These are phyloP conservation scores for Eristalis pertinax DNA, from an alignment of 2,888 invertebrate species.

Conservation along the genomic window DNA sequence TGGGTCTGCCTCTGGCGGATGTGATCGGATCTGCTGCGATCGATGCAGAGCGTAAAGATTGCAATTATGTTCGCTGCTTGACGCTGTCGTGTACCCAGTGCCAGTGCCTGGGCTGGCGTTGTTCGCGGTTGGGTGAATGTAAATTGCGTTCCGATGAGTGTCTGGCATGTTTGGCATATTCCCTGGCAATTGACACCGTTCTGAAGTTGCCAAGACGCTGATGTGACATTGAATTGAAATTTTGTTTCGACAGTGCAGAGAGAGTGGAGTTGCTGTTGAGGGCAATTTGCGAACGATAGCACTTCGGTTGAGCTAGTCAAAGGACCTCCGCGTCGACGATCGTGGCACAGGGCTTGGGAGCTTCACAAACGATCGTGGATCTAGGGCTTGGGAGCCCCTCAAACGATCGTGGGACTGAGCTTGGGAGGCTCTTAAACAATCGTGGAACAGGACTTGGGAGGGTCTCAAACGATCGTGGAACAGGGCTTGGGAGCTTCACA, in stretches of 20 bases:
- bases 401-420: no score
- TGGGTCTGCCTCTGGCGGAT: constrained; percentile 42
- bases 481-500: no score
- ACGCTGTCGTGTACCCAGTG: background rate
- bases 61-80: constrained; percentile 57
- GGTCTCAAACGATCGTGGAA: no score
- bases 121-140: constrained; percentile 44
- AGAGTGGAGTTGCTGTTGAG: background rate
- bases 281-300: background rate
- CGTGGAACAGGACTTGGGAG: no score
- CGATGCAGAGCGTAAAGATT: constrained; percentile 57
- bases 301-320: no score
- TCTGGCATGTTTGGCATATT: constrained; percentile 48
- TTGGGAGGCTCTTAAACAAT: no score
- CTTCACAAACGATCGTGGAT: no score
- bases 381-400: no score
- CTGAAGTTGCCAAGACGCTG: constrained; percentile 15
- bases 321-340: no score
- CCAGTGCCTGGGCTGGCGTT: background rate
- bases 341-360: no score
- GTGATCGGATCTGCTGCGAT: constrained; percentile 52
- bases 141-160: constrained; percentile 45
- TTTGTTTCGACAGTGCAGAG: background rate
- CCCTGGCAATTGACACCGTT: constrained; percentile 26
- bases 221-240: constrained; percentile 9